These are phyloP conservation scores for Epinephelus cyanopodus DNA, from an alignment of 2,113 vertebrate genomes.

Conservation along the genomic window DNA sequence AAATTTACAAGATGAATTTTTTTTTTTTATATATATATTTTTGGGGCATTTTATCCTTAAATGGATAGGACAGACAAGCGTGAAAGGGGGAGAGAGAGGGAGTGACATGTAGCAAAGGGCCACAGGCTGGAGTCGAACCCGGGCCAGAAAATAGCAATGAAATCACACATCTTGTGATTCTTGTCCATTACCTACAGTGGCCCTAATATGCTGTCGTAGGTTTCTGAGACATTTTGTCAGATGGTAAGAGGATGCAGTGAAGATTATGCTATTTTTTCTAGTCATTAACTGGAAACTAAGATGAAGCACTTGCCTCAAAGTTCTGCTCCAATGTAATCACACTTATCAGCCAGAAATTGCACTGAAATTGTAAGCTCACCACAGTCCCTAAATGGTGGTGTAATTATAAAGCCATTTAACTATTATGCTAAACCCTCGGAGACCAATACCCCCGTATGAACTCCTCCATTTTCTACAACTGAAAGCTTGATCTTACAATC, in stretches of 20 bases:
- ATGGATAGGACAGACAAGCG: no score
- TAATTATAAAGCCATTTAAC: constrained; percentile 70
- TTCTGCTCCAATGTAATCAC: constrained; percentile 61
- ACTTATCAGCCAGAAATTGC: constrained; percentile 59
- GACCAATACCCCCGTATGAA: constrained; percentile 44
- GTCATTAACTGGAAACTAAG: constrained; percentile 18
- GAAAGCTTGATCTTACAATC: constrained; percentile 33
- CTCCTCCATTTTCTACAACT: constrained; percentile 63
- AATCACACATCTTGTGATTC: no score
- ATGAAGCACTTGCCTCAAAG: constrained; percentile 24
- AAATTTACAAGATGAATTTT: no score
- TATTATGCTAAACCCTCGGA: constrained; percentile 56
- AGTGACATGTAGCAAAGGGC: no score
- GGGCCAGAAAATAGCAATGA: no score
- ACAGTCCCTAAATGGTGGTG: constrained; percentile 50
- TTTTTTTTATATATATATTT: no score
- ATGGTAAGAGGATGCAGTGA: constrained; percentile 7
- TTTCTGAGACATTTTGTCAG: background rate
- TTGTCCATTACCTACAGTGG: no score
- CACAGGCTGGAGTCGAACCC: no score
- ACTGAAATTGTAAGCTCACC: constrained; percentile 48
- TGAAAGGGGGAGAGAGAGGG: no score
- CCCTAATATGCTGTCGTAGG: no score
- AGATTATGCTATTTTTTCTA: constrained; percentile 30
- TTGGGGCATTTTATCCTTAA: no score